Conservation (phyloP, 2,888 invertebrate species). For the Ophion obscuratus region DNA sequence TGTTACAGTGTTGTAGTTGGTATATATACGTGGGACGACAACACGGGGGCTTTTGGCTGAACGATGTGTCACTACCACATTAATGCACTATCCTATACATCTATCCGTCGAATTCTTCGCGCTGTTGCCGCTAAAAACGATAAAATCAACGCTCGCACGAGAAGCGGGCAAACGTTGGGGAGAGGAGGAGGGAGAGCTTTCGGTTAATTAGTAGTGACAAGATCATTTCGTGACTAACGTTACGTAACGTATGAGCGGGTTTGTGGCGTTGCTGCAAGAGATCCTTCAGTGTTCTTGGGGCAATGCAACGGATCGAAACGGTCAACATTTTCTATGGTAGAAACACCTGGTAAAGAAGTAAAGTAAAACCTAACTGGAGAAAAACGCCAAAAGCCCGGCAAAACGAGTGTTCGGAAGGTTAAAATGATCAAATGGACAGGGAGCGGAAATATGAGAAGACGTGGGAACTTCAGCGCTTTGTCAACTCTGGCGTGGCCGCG, state of each 20-base stretch:
- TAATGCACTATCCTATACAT: constrained; percentile 20
- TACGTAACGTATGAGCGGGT: constrained; percentile 51
- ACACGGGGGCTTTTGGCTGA: constrained; percentile 36
- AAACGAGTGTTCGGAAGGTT: too few relatives aligned
- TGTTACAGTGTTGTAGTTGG: background rate
- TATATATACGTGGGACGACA: constrained; percentile 51
- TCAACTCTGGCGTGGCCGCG: too few relatives aligned
- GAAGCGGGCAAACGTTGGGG: background rate
- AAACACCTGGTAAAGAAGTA: too few relatives aligned
- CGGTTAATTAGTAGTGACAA: constrained; percentile 68
- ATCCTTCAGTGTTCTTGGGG: constrained; percentile 22
- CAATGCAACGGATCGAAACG: background rate
- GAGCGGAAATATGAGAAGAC: too few relatives aligned
- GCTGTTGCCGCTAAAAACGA: constrained; percentile 56
- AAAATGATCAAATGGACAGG: too few relatives aligned
- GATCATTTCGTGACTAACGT: constrained; percentile 67
- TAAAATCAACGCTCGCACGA: constrained; percentile 49
- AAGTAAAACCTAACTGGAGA: too few relatives aligned
- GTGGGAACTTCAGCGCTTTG: too few relatives aligned
- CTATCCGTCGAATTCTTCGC: constrained; percentile 58
- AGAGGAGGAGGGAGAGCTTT: constrained; percentile 32
- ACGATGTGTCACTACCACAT: constrained; percentile 25
- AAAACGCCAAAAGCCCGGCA: too few relatives aligned
- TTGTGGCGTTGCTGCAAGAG: constrained; percentile 36
- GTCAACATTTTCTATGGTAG: too few relatives aligned